phyloP scores from a whole-genome alignment of 2,797 vertebrate species.

The Spheniscus humboldti region DNA sequence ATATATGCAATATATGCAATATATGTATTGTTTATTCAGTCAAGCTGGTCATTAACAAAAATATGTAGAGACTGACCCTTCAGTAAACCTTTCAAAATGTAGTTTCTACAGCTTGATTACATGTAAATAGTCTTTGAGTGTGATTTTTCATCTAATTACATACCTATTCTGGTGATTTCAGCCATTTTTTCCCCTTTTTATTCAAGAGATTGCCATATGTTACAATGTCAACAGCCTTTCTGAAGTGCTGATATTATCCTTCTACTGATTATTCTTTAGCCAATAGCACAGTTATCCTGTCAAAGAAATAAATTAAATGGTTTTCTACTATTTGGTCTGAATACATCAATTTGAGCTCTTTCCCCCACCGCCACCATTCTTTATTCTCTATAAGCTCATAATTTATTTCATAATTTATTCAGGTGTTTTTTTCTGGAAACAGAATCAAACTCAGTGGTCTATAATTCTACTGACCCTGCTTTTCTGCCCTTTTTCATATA shows the following conservation, averaged over 20 bases:
- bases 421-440: not conserved
- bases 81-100: not conserved
- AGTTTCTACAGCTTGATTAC: not conserved
- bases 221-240: not conserved
- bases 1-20: not conserved
- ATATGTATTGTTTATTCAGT: not conserved
- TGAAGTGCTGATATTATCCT: not conserved
- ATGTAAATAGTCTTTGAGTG: not conserved
- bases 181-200: not conserved
- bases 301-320: not conserved
- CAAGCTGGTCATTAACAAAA: not conserved
- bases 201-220: not conserved
- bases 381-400: not conserved
- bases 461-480: not conserved
- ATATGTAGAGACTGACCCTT: not conserved
- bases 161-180: not conserved
- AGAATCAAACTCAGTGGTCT: not conserved
- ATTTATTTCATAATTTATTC: not conserved
- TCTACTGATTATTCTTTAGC: not conserved
- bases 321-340: not conserved
- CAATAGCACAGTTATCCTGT: not conserved
- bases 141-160: not conserved
- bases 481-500: not conserved
- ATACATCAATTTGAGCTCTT: not conserved
- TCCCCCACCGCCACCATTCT: rapidly evolving